Evolutionary conservation across 2,113 vertebrate species (phyloP), one percentile per base, ranked within the genome.

Genomic region (Microcebus griseorufus): DNA sequence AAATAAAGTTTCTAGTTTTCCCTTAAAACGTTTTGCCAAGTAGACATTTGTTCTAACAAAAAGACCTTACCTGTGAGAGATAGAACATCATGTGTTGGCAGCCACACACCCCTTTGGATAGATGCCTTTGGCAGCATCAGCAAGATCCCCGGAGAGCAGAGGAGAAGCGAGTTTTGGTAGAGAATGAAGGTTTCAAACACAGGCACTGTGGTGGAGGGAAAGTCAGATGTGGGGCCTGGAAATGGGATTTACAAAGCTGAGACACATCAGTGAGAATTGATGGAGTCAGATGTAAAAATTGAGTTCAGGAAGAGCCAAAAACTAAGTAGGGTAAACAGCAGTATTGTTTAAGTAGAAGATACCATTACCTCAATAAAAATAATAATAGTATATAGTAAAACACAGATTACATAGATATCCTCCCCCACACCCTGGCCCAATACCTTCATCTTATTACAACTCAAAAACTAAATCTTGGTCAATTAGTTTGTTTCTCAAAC

Each of bases 11-110:
- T 76, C 22, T 80, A 64, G 16, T 80, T 25, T 84, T 82, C 9
- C 64, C 79, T 82, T 93, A 84, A 80, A 79, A 80, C 23, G 25
- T 69, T 91, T 91, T 93, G 13, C 67, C 60, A 93, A 64, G 67
- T 76, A 89, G 11, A 64, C 13, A 51, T 75, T 82, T 90, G 16
- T 92, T 79, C 10, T 86, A 78, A 65, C 53, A 67, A 51, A 78
- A 94, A 75, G 9, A 32, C 9, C 72, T 82, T 37, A 88, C 10
- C 29, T 82, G 45, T 75, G 65, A 88, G 48, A 81, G 34, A 73
- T 9, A 76, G 17, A 65, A 55, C 27, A 37, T 23, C 64, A 39
- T 51, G 18, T 92, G 70, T 39, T 86, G 67, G 9, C 65, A 85
- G 25, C 27, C n/a, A 70, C 9, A n/a, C 18, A 18, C 5, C 34